Percentiles rank a stretch among this genome's conserved stretches.
Evolutionary conservation across 2,888 invertebrate genomes (phyloP).

Genomic region (Eupeodes latifasciatus): DNA sequence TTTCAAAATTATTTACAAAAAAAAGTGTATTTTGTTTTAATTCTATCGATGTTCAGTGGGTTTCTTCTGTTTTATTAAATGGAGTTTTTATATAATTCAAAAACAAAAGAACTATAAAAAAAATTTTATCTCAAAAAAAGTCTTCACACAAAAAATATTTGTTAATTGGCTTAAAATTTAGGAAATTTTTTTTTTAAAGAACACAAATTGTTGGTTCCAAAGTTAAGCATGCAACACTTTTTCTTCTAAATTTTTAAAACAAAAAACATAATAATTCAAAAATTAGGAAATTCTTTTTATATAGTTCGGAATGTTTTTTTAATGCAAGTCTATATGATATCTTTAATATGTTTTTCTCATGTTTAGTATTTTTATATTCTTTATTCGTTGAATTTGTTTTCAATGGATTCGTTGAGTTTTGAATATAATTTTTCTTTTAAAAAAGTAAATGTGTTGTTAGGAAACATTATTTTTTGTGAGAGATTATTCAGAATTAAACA

Average conservation of each 20-base stretch:
- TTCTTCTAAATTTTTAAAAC: slow-evolving; percentile 50
- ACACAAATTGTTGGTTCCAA: slow-evolving; percentile 63
- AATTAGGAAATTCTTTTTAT: slow-evolving; percentile 55
- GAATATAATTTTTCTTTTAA: slow-evolving; percentile 47
- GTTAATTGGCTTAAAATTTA: slow-evolving; percentile 45
- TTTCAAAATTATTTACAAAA: slow-evolving; percentile 42
- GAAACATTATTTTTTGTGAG: neutral
- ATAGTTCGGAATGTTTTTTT: slow-evolving; percentile 71
- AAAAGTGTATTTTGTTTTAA: slow-evolving; percentile 53
- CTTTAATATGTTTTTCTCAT: slow-evolving; percentile 44
- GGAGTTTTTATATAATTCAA: slow-evolving; percentile 14
- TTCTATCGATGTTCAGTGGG: slow-evolving; percentile 70
- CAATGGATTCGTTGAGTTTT: slow-evolving; percentile 54
- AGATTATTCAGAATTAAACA: neutral
- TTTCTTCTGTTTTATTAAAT: slow-evolving; percentile 53
- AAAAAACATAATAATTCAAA: slow-evolving; percentile 15
- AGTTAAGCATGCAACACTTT: slow-evolving; percentile 70
- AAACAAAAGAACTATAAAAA: slow-evolving; percentile 26
- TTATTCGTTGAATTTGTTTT: slow-evolving; percentile 54
- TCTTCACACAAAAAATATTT: slow-evolving; percentile 31
- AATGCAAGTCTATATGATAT: slow-evolving; percentile 66
- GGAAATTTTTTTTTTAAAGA: slow-evolving; percentile 23
- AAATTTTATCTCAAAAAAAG: slow-evolving; percentile 17
- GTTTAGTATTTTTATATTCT: slow-evolving; percentile 55
- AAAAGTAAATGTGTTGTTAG: slow-evolving; percentile 33